Evolutionary conservation across 1,140 invertebrate genomes (phyloP).

Genomic region (Drosophila biarmipes): DNA sequence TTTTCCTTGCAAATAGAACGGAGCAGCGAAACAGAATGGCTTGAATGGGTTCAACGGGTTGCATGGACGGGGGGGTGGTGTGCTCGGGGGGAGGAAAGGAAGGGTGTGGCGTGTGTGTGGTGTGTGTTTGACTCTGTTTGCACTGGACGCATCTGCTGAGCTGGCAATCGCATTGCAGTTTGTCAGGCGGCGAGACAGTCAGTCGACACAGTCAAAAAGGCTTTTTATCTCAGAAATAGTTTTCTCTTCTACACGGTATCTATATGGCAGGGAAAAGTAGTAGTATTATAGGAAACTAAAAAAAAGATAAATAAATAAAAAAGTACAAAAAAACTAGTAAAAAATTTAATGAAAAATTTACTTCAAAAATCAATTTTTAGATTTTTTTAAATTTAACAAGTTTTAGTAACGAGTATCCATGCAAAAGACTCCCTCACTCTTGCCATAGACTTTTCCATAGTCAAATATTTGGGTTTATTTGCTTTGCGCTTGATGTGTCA

Average conservation of each 20-base stretch:
- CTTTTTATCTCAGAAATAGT: conserved; percentile 48
- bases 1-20: conserved; percentile 72
- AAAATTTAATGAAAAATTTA: no score
- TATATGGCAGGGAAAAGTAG: not conserved
- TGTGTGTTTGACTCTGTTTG: conserved; percentile 11
- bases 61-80: not conserved
- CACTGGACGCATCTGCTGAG: conserved; percentile 52
- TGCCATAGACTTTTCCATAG: not conserved
- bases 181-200: conserved; percentile 47
- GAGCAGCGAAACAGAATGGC: conserved; percentile 43
- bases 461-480: conserved; percentile 32
- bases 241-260: conserved; percentile 10
- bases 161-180: conserved; percentile 67
- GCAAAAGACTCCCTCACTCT: not conserved
- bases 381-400: no score
- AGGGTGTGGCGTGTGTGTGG: not conserved
- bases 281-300: no score
- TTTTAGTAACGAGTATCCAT: not conserved
- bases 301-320: no score
- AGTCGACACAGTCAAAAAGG: conserved; percentile 24
- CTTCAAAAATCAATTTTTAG: no score
- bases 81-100: not conserved
- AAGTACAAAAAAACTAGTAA: no score
- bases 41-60: conserved; percentile 8
- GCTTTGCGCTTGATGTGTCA: conserved; percentile 41